Evolutionary conservation across 1,140 invertebrate genomes (phyloP).

Genomic region (Bombus picipes): DNA sequence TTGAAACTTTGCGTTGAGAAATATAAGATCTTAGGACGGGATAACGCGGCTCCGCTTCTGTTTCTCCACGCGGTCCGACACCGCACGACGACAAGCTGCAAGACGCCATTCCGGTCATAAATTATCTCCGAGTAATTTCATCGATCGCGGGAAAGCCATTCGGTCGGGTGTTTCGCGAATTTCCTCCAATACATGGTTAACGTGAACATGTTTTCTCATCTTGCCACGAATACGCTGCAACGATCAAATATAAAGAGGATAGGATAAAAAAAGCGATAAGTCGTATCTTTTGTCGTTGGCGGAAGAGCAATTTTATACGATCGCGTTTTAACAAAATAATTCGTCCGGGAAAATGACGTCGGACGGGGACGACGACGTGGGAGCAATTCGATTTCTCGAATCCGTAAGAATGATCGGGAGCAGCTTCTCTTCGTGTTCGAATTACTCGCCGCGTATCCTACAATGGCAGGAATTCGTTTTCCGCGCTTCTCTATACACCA

Average conservation of each 20-base stretch:
- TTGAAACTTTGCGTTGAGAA: conserved; percentile 42
- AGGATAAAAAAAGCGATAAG: neutral
- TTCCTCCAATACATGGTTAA: neutral
- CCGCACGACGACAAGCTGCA: neutral
- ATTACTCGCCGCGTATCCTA: conserved; percentile 60
- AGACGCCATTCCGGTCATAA: too few relatives aligned
- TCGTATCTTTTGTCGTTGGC: too few relatives aligned
- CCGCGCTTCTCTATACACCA: conserved; percentile 35
- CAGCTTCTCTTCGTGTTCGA: conserved; percentile 54
- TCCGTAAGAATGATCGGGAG: conserved; percentile 59
- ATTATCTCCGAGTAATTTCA: neutral
- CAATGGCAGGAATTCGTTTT: conserved; percentile 66
- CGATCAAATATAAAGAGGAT: too few relatives aligned
- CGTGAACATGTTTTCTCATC: neutral
- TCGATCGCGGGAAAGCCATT: neutral
- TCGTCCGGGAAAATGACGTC: conserved; percentile 59
- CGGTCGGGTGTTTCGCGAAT: neutral
- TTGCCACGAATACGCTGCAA: too few relatives aligned
- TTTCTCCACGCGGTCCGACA: neutral
- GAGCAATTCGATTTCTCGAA: conserved; percentile 57
- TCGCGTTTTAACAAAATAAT: neutral
- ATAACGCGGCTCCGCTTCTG: neutral
- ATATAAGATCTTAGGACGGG: conserved; percentile 32
- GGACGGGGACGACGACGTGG: conserved; percentile 39
- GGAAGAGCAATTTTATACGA: neutral